Conservation (phyloP, 1,140 invertebrate species). For the Hermatobates lingyangjiaoensis region DNA sequence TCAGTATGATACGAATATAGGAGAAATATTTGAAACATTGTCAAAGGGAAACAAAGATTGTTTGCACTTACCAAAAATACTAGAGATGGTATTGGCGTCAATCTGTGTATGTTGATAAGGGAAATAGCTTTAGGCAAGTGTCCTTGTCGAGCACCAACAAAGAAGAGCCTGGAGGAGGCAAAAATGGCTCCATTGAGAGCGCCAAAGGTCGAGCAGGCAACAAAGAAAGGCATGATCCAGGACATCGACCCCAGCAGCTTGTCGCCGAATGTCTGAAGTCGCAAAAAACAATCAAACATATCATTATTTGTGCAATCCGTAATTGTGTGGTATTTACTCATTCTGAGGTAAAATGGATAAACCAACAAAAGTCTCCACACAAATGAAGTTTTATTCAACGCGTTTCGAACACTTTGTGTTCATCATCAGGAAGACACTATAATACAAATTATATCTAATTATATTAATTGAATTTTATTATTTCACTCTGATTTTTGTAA, state of each 20-base stretch:
- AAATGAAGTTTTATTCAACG: too few species aligned
- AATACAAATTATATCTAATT: too few species aligned
- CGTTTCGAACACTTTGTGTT: too few species aligned
- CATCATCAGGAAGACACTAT: too few species aligned
- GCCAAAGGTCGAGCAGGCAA: slow-evolving; percentile 72
- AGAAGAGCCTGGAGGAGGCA: slow-evolving; percentile 68
- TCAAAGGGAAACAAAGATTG: neutral
- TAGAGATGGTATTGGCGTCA: slow-evolving; percentile 79
- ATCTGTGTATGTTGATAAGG: slow-evolving; percentile 61
- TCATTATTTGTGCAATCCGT: neutral
- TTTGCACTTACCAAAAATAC: slow-evolving; percentile 62
- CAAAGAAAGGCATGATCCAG: slow-evolving; percentile 77
- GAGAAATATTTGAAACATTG: neutral
- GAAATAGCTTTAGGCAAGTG: slow-evolving; percentile 75
- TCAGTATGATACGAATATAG: too few species aligned
- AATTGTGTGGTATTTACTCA: too few species aligned
- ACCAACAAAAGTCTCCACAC: too few species aligned
- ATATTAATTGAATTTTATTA: too few species aligned
- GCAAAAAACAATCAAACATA: slow-evolving; percentile 1
- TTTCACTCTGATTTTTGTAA: too few species aligned
- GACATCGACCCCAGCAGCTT: slow-evolving; percentile 54
- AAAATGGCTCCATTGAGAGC: slow-evolving; percentile 77
- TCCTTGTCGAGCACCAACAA: slow-evolving; percentile 78
- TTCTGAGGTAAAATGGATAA: too few species aligned
- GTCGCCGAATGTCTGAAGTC: slow-evolving; percentile 52